Conservation (phyloP, 2,113 vertebrate species). For the Trematomus loennbergii region DNA sequence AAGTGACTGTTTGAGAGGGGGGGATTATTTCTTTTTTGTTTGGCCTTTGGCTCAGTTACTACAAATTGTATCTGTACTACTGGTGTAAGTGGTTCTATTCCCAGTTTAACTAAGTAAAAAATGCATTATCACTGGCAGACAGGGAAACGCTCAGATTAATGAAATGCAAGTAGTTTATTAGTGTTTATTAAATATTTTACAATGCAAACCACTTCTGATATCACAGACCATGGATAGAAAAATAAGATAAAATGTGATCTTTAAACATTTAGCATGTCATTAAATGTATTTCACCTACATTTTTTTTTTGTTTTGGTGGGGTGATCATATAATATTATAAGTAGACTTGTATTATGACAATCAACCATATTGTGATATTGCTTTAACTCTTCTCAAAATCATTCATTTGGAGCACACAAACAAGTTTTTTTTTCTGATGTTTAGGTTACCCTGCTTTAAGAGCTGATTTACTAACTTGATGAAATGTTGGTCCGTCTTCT, state of each 20-base stretch:
- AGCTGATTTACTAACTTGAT: background rate
- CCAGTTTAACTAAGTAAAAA: background rate
- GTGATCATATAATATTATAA: background rate
- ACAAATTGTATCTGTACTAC: slow-evolving; percentile 5
- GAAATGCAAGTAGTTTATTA: background rate
- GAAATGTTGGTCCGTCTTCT: background rate
- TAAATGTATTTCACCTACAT: background rate
- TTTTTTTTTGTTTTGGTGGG: too few species aligned
- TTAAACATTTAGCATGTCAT: background rate
- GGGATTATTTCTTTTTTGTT: slow-evolving; percentile 23
- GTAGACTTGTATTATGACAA: background rate
- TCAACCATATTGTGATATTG: too few species aligned
- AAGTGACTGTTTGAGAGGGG: slow-evolving; percentile 57
- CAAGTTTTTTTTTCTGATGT: background rate
- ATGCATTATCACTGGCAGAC: background rate
- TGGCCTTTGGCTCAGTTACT: background rate
- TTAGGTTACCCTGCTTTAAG: background rate
- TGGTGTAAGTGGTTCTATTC: slow-evolving; percentile 11
- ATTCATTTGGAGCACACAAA: too few species aligned
- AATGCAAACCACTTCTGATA: background rate
- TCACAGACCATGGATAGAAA: background rate
- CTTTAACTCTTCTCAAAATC: too few species aligned
- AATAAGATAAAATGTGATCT: background rate
- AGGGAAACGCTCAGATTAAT: background rate
- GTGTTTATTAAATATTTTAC: background rate